Base-by-base conservation (phyloP, 1,140 invertebrate genomes). In the Anthonomus grandis region DNA sequence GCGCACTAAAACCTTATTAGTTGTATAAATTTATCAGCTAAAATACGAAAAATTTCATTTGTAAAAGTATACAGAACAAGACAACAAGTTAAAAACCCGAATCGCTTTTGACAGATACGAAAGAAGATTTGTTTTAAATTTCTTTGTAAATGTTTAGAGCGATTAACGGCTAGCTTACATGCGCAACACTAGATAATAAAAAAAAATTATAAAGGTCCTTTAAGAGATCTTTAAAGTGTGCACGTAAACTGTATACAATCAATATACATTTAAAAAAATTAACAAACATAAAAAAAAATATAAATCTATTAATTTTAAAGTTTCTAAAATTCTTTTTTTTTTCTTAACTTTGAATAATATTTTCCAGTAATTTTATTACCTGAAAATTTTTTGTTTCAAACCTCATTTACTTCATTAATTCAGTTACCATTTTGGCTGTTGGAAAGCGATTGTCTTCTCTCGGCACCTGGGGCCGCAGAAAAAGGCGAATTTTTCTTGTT, bases 401-500 rank as follows among this genome's bases (percentile, higher is more conserved):
- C 47, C 46, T 18, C 25, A 47, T 23, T 45, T 21, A 8, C 39
- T 57, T 18, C 55, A 60, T n/a, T n/a, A n/a, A n/a, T n/a, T n/a
- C n/a, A n/a, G n/a, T n/a, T n/a, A n/a, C n/a, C n/a, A n/a, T n/a
- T n/a, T n/a, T n/a, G n/a, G n/a, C n/a, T n/a, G 38, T 44, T 60
- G 17, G 66, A 59, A 15, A 24, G 17, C 4, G 74, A 76, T 38
- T 69, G 72, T 38, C 82, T 83, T 56, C 84, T 75, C 70, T 86
- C 85, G 12, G 84, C 84, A 39, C 84, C 84, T 4, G 84, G 84
- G 12, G 85, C 85, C n/a, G 81, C 80, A 54, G 79, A 80, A 66
- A 86, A 86, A 50, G 73, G 75, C 69, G 73, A 80, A 53, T 72
- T 77, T 61, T 77, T 70, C 62, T 79, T 79, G 27, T 81, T 83